Base-by-base conservation (phyloP, 2,797 vertebrate species). In the Fistularia tabacaria region DNA sequence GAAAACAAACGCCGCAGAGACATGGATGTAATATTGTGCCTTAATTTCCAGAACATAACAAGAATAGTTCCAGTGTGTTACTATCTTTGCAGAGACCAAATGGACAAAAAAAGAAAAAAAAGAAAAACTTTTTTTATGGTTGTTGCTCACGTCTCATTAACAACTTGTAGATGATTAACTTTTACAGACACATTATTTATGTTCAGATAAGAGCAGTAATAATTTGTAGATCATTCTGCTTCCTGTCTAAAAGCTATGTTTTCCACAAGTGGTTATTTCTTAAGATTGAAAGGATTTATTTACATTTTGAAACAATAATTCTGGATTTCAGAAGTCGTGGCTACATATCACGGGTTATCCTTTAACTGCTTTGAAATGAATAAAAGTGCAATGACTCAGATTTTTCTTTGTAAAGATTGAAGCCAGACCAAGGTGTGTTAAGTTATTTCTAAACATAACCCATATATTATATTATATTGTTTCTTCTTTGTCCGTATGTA, bases 131-230 rank as follows among this genome's bases (percentile, higher is more conserved):
- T 37, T 53, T 85, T 89, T 82, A 83, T 75, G 69, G 69, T 78
- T 73, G 73, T 70, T 77, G 71, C 81, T 53, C 67, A 70, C 49
- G 62, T 74, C 76, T 83, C 70, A 81, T 87, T 83, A 76, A 73
- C 72, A 56, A 41, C 45, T 3, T 57, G 88, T 85, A 80, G 84
- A 90, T 91, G 72, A 90, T 90, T 90, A 80, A 88, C 84, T 70
- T 90, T 88, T 90, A 89, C 61, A 80, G 76, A 78, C 73, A 71
- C 82, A 91, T 88, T 92, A 91, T 92, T 92, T 91, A 91, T 91
- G 87, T 90, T 84, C 74, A 83, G 87, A 91, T 91, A 90, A 89
- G 85, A 80, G 71, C 71, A 76, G 84, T 80, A 72, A 85, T 82
- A 79, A 83, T 79, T 82, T 70, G 70, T 8, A 10, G 61, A 25